A percentile compares a stretch with the other conserved stretches of the same genome.
These are phyloP conservation scores for Stratiomys singularior DNA, from an alignment of 2,888 invertebrate species.

Conservation along the genomic window DNA sequence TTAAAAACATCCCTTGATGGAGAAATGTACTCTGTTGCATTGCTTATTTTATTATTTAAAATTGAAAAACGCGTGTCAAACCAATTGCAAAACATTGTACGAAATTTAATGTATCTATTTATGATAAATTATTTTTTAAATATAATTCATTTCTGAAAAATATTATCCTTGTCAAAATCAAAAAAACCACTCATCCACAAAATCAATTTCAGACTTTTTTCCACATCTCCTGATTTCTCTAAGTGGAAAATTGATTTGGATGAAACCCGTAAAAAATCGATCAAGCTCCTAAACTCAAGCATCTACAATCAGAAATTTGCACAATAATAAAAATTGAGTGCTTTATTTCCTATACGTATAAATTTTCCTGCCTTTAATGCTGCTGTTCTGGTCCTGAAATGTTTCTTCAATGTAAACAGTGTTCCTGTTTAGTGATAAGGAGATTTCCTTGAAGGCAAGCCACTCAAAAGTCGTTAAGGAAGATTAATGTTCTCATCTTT, in stretches of 20 bases:
- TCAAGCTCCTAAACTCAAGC: background rate
- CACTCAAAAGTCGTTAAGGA: slow-evolving; percentile 44
- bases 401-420: slow-evolving; percentile 31
- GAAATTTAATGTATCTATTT: no score
- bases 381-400: slow-evolving; percentile 2
- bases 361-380: slow-evolving; percentile 15
- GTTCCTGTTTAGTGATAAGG: slow-evolving; percentile 36
- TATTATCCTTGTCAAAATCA: background rate
- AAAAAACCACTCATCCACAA: background rate
- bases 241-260: slow-evolving; percentile 13
- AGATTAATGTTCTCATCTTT: slow-evolving; percentile 44
- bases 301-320: slow-evolving; percentile 17
- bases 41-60: no score
- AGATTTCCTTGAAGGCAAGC: slow-evolving; percentile 23
- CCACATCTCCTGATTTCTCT: background rate
- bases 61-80: no score
- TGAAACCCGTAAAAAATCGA: slow-evolving; percentile 23
- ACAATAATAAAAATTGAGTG: slow-evolving; percentile 42
- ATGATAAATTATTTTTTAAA: no score
- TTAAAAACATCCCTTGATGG: no score
- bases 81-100: no score
- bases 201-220: background rate
- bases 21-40: no score
- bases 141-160: background rate
- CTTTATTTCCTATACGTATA: slow-evolving; percentile 34